Conservation (phyloP, 2,888 invertebrate genomes). For the Euplexia lucipara region DNA sequence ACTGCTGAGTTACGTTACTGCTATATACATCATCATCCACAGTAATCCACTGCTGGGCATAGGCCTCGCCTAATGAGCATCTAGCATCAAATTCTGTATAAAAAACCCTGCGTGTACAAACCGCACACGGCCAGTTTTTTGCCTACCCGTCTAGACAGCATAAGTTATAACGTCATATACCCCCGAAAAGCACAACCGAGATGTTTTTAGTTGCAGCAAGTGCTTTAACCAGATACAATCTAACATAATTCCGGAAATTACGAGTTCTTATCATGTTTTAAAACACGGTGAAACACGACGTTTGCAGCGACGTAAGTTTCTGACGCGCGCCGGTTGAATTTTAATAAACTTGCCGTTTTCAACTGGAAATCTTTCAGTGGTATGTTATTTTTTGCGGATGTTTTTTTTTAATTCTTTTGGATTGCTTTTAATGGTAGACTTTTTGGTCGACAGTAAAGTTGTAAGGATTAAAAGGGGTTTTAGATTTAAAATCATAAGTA, state of each 20-base stretch:
- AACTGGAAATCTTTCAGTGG: slow-evolving; percentile 49
- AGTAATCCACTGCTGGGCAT: too few species aligned
- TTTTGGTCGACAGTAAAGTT: slow-evolving; percentile 6
- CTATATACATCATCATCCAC: too few species aligned
- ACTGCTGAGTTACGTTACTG: too few species aligned
- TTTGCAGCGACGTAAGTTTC: slow-evolving; percentile 60
- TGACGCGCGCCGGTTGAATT: slow-evolving; percentile 59
- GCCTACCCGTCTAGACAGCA: slow-evolving; percentile 31
- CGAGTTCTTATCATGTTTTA: slow-evolving; percentile 63
- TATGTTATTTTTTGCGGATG: slow-evolving; percentile 34
- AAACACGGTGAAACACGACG: slow-evolving; percentile 64
- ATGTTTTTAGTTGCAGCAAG: slow-evolving; percentile 32
- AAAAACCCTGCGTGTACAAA: too few species aligned
- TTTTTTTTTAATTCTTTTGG: slow-evolving; percentile 12
- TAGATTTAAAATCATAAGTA: too few species aligned
- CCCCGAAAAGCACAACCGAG: slow-evolving; percentile 33
- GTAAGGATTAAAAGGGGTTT: not conserved
- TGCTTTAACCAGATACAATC: slow-evolving; percentile 48
- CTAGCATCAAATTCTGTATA: too few species aligned
- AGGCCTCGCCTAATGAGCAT: too few species aligned
- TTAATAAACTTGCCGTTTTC: slow-evolving; percentile 54
- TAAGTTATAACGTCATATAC: slow-evolving; percentile 32
- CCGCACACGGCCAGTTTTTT: too few species aligned
- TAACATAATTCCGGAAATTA: slow-evolving; percentile 61
- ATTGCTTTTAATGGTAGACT: slow-evolving; percentile 15